Base-by-base conservation (phyloP, 2,797 vertebrate genomes). In the Rhodeus uyekii region DNA sequence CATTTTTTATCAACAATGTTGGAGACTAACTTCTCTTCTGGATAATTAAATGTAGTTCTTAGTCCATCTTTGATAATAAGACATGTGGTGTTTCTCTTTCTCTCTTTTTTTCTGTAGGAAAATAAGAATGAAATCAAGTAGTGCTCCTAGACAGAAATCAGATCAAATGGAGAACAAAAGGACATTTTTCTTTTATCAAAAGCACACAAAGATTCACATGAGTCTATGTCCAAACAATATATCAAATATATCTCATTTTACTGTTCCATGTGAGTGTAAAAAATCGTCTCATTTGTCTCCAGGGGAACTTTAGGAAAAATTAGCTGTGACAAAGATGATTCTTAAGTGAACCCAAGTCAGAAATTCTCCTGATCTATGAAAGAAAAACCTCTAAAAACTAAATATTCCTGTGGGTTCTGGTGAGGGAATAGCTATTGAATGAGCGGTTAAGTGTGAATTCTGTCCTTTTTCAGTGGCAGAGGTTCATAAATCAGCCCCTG, bases 401-500 rank as follows among this genome's bases (percentile, higher is more conserved):
- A n/a, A 36, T 34, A 48, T 9, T 1, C 32, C 6, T 38, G 46
- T 39, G 32, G 46, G 16, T 55, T 79, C 24, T 58, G 77, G 48
- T 79, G 50, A 69, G 36, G 6, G 36, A 79, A 60, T 60, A 79
- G 42, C 48, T 24, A 46, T 48, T 61, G 27, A 46, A 80, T 60
- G 38, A 48, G 29, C 61, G 22, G 24, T 32, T 44, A 60, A 80
- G 42, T 64, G 36, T 75, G 74, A 7, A 72, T 80, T 69, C 27
- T 61, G 53, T 80, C 76, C 36, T 42, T 29, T n/a, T 80, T 79
- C 36, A 76, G 42, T 74, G 44, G 46, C 2, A 48, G 39, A 67
- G 53, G 74, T 63, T 76, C 75, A 81, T 82, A 82, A 76, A 78
- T 86, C 69, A 74, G 55, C 81, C 84, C 82, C 19, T 74, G 38